These are phyloP conservation scores for Limonius californicus DNA, from an alignment of 1,140 invertebrate species.

Conservation along the genomic window DNA sequence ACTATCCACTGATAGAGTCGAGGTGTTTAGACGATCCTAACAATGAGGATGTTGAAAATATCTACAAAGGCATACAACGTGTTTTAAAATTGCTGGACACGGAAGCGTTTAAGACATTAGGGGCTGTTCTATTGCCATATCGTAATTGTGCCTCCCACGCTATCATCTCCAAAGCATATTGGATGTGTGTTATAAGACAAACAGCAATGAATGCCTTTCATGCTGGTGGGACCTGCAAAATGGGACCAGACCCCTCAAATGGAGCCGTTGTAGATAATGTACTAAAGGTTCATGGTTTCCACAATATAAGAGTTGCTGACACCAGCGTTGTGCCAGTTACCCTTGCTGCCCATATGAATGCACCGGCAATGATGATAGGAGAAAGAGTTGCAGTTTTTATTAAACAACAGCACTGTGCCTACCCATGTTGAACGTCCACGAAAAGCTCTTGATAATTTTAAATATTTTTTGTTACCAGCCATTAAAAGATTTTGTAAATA, in stretches of 20 bases:
- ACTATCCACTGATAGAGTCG: conserved; percentile 59
- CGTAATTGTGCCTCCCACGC: conserved; percentile 48
- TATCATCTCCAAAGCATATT: conserved; percentile 52
- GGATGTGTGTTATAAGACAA: conserved; percentile 50
- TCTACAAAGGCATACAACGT: conserved; percentile 36
- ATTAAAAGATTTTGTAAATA: too few species aligned
- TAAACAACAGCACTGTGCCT: conserved; percentile 32
- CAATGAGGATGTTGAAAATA: conserved; percentile 38
- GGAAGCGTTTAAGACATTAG: conserved; percentile 41
- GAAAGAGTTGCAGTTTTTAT: conserved; percentile 53
- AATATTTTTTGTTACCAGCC: not conserved
- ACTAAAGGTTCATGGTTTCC: conserved; percentile 45
- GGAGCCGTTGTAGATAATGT: conserved; percentile 48
- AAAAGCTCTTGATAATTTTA: not conserved
- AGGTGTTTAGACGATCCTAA: conserved; percentile 55
- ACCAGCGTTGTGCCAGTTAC: conserved; percentile 39
- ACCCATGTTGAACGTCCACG: not conserved
- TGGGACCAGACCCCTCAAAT: conserved; percentile 49
- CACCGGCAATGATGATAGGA: conserved; percentile 51
- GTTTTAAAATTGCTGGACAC: conserved; percentile 32
- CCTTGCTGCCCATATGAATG: conserved; percentile 48
- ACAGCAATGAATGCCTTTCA: conserved; percentile 52
- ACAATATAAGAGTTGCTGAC: conserved; percentile 48
- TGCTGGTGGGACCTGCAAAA: conserved; percentile 56
- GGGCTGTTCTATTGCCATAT: conserved; percentile 46